These are phyloP conservation scores for Polypedilum vanderplanki DNA, from an alignment of 1,140 invertebrate genomes.

Conservation along the genomic window DNA sequence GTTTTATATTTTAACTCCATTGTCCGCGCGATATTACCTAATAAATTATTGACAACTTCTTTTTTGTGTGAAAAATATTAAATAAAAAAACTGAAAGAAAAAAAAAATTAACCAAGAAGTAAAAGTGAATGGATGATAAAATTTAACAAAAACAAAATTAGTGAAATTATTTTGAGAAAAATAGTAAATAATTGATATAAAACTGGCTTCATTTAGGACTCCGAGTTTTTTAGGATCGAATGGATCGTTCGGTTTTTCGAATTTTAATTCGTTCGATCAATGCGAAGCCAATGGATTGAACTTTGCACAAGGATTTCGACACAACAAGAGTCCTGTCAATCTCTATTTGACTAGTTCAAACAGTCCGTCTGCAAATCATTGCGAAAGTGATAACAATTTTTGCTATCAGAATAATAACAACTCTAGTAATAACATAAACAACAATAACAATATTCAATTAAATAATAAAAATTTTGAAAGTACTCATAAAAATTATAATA, in stretches of 20 bases:
- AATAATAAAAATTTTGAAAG: conserved; percentile 27
- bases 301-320: conserved; percentile 7
- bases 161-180: not conserved
- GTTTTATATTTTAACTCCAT: not conserved
- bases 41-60: not conserved
- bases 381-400: not conserved
- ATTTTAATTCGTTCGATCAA: conserved; percentile 22
- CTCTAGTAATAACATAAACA: too few species aligned
- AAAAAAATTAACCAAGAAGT: not conserved
- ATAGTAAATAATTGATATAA: not conserved
- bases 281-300: conserved; percentile 11
- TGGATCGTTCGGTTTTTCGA: conserved; percentile 22
- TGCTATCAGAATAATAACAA: conserved; percentile 24
- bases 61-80: not conserved
- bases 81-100: not conserved
- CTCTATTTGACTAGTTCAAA: not conserved
- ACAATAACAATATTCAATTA: conserved; percentile 4
- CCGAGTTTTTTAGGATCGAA: conserved; percentile 24
- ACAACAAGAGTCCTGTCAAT: conserved; percentile 22
- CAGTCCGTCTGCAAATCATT: not conserved
- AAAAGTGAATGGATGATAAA: not conserved
- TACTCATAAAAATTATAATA: conserved; percentile 10
- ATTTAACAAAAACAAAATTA: not conserved
- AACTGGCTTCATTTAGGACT: not conserved
- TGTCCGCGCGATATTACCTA: not conserved